phyloP scores from a whole-genome alignment of 2,888 invertebrate genomes.

The Tortricodes alternella region DNA sequence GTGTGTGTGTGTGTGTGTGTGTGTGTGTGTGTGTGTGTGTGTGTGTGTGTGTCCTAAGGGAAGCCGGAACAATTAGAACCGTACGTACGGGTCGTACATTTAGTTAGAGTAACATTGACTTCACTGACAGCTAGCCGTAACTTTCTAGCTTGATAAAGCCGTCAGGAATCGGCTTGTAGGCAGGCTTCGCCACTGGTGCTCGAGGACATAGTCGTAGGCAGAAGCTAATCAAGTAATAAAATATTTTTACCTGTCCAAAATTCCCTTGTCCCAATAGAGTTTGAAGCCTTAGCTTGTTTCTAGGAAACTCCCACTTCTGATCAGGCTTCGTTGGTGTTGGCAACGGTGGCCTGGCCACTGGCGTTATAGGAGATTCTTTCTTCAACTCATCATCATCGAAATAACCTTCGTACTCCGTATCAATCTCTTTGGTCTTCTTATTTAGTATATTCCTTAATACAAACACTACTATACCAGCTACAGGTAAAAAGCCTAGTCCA shows the following conservation, averaged over 20 bases:
- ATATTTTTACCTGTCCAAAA: constrained; percentile 87
- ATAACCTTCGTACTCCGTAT: constrained; percentile 84
- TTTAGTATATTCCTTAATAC: constrained; percentile 80
- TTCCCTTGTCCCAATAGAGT: constrained; percentile 92
- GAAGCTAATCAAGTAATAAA: no score
- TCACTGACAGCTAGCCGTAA: no score
- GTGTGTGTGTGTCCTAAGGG: no score
- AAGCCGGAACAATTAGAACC: no score
- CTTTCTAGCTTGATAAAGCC: no score
- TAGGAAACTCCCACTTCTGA: constrained; percentile 89
- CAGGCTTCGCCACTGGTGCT: no score
- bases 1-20: no score
- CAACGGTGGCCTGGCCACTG: constrained; percentile 81
- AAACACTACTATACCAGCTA: constrained; percentile 82
- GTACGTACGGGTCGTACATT: no score
- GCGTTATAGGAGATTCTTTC: constrained; percentile 77
- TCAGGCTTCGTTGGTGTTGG: constrained; percentile 81
- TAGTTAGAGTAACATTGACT: no score
- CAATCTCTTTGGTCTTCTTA: constrained; percentile 80
- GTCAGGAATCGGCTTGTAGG: no score
- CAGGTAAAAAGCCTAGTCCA: constrained; percentile 83
- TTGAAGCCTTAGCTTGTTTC: constrained; percentile 89
- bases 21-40: no score
- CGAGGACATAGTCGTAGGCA: no score
- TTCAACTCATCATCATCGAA: constrained; percentile 82